Percentiles rank a stretch among this genome's conserved stretches.
Evolutionary conservation across 2,797 vertebrate species (phyloP).

Genomic region (Lacerta viridis): DNA sequence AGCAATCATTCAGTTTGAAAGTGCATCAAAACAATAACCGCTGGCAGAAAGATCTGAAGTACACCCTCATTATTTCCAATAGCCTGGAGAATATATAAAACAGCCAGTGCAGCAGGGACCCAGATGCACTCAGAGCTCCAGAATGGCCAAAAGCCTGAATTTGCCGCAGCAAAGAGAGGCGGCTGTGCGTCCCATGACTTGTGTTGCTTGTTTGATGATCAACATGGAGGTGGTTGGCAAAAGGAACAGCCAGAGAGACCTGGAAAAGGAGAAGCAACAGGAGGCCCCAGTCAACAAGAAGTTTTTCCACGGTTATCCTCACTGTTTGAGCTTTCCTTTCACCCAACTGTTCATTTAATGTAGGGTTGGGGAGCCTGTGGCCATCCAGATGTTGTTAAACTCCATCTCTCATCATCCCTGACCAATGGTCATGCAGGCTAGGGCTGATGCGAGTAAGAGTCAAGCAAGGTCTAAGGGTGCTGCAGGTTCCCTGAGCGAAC

Average conservation of each 20-base stretch:
- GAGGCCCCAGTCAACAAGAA: not conserved
- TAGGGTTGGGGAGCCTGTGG: too few species aligned
- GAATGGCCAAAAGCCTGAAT: slow-evolving; percentile 6
- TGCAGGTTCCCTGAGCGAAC: not conserved
- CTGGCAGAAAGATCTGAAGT: slow-evolving; percentile 35
- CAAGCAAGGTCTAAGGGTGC: too few species aligned
- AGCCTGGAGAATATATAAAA: slow-evolving; percentile 28
- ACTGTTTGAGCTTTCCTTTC: not conserved
- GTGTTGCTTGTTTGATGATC: not conserved
- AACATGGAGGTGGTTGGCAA: not conserved
- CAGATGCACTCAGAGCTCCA: slow-evolving; percentile 1
- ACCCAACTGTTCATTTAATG: not conserved
- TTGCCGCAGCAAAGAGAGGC: not conserved
- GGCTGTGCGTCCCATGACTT: not conserved
- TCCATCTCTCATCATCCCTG: too few species aligned
- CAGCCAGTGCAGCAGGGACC: not conserved
- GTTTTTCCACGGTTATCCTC: not conserved
- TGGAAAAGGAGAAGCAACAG: not conserved
- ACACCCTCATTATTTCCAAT: slow-evolving; percentile 25
- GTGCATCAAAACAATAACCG: not conserved
- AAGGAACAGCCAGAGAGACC: not conserved
- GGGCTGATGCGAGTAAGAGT: too few species aligned
- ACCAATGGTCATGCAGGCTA: too few species aligned
- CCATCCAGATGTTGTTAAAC: too few species aligned
- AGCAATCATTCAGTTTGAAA: not conserved